Base-by-base conservation (phyloP, 2,888 invertebrate species). In the Lasius fuliginosus region DNA sequence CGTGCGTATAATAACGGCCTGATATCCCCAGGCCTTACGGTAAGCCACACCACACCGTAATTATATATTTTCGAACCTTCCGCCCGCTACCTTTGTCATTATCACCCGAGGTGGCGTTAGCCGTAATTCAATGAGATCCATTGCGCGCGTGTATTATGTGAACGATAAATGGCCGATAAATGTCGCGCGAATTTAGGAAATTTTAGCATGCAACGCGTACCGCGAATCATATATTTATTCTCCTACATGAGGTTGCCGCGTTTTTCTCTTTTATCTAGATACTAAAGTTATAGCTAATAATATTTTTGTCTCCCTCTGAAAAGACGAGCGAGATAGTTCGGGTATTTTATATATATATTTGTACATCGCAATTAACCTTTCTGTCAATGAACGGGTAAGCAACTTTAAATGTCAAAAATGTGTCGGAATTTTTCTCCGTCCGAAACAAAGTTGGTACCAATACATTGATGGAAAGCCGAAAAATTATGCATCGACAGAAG, bases 11-110 rank as follows among this genome's bases (percentile, higher is more conserved):
- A 92, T 91, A 92, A 91, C 91, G 90, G 91, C 86, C 91, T 89
- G 91, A 91, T 90, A 89, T 90, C 90, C 77, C 91, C 82, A 53
- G 87, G 90, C 87, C 90, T 53, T 85, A 91, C 90, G 90, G 90
- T 92, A 92, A 92, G 90, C 92, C 53, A 53, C 91, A 91, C 91
- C 91, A 91, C 92, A 91, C 90, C 91, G 91, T 92, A 92, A 92
- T 92, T 92, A 92, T 53, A 53, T 91, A 91, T 92, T 91, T 91
- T 88, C 87, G 85, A 90, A 86, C 84, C 87, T 87, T 82, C 86
- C 86, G 84, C 86, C 90, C 83, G 84, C 86, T 91, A 90, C 90
- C 90, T 90, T 90, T 90, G 90, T 91, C 89, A 92, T 92, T 92
- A 92, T 92, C 91, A 91, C 87, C 86, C 83, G 88, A 88, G 84